Conservation (phyloP, 2,797 vertebrate genomes). For the Pempheris klunzingeri region DNA sequence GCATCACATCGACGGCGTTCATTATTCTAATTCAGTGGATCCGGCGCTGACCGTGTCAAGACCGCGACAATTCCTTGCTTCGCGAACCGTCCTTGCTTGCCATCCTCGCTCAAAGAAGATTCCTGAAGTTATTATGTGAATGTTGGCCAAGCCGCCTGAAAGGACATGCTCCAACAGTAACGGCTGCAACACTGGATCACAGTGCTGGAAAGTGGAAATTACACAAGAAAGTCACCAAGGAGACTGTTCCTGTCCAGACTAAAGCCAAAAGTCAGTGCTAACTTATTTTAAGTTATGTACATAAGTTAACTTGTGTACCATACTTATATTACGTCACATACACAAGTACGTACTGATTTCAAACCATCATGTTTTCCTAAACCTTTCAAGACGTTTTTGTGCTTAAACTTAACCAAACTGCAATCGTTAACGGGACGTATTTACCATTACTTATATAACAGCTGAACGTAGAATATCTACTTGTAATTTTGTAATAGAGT, state of each 20-base stretch:
- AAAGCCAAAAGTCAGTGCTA: too few relatives aligned
- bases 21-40: constrained; percentile 9
- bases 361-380: too few relatives aligned
- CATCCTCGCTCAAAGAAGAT: neutral
- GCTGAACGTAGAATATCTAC: neutral
- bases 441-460: too few relatives aligned
- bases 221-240: too few relatives aligned
- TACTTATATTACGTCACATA: too few relatives aligned
- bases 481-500: neutral
- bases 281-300: too few relatives aligned
- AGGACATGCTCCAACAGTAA: neutral
- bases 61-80: neutral
- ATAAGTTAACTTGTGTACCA: too few relatives aligned
- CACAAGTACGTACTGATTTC: too few relatives aligned
- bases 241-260: too few relatives aligned
- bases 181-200: neutral
- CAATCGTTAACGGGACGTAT: too few relatives aligned
- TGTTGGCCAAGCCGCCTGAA: neutral
- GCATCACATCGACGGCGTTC: neutral
- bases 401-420: too few relatives aligned
- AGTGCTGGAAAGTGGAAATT: neutral
- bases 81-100: neutral
- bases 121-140: neutral
- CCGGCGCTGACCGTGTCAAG: neutral
- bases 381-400: too few relatives aligned